phyloP scores from a whole-genome alignment of 2,888 invertebrate genomes.

The Drosophila affinis region DNA sequence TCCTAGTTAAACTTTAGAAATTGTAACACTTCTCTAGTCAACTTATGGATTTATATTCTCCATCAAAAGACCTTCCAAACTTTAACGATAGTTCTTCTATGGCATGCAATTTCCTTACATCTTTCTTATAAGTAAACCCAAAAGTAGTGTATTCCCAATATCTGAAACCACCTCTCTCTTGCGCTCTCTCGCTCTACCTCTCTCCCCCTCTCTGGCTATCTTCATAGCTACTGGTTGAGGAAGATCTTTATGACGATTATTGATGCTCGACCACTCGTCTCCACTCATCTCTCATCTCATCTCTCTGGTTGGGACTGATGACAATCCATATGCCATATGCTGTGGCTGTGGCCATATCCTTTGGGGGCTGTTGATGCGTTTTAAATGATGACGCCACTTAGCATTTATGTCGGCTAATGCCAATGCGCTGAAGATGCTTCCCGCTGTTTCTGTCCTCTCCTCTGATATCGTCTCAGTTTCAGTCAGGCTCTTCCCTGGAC shows the following conservation, averaged over 20 bases:
- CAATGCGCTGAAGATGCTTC: conserved; percentile 34
- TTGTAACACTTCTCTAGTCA: no score
- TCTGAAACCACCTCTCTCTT: neutral
- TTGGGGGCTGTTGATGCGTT: conserved; percentile 78
- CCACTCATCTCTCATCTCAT: conserved; percentile 46
- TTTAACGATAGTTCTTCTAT: no score
- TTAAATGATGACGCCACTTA: conserved; percentile 83
- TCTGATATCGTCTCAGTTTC: neutral
- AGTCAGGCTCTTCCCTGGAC: conserved; percentile 8
- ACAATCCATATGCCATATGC: conserved; percentile 58
- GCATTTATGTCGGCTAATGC: conserved; percentile 80
- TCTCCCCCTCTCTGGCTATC: neutral
- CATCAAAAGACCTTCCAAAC: no score
- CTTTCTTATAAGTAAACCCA: no score
- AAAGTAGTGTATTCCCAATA: conserved; percentile 3
- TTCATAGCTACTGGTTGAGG: conserved; percentile 61
- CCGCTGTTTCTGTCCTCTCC: conserved; percentile 1
- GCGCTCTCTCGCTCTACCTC: neutral
- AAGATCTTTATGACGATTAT: conserved; percentile 76
- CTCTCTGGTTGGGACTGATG: conserved; percentile 63
- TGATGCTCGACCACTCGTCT: conserved; percentile 67
- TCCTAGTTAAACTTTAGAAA: no score
- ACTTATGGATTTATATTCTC: no score
- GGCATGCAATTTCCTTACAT: no score
- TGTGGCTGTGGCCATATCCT: conserved; percentile 58